Evolutionary conservation across 2,113 vertebrate species (phyloP).

Genomic region (Tachysurus fulvidraco): DNA sequence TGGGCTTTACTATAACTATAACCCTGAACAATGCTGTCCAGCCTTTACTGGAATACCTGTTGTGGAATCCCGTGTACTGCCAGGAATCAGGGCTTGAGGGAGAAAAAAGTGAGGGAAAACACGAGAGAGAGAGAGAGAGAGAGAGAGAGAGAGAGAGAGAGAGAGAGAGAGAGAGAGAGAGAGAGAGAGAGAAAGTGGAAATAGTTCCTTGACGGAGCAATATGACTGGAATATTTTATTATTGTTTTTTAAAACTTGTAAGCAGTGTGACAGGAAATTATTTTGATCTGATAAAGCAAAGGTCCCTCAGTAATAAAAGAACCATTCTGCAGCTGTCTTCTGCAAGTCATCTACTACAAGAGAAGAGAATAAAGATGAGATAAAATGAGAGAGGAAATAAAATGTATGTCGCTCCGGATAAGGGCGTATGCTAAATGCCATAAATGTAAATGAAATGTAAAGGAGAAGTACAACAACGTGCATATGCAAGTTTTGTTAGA

Average conservation of each 20-base stretch:
- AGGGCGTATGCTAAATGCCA: too few species aligned
- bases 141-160: constrained; percentile 13
- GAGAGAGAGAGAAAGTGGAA: constrained; percentile 10
- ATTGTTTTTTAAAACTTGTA: constrained; percentile 13
- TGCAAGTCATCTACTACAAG: background rate
- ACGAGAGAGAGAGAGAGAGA: background rate
- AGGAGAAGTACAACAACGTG: background rate
- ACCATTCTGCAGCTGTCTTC: background rate
- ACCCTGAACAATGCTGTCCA: constrained; percentile 36
- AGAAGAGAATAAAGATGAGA: too few species aligned
- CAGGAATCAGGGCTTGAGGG: constrained; percentile 45
- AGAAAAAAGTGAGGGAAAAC: background rate
- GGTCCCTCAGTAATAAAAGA: background rate
- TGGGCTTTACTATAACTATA: constrained; percentile 35
- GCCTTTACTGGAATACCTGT: constrained; percentile 54
- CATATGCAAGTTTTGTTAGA: background rate
- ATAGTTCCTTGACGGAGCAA: background rate
- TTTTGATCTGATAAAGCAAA: background rate
- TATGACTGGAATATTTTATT: background rate
- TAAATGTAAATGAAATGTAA: too few species aligned
- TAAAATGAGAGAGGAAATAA: too few species aligned
- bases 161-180: background rate
- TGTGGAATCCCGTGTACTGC: constrained; percentile 38
- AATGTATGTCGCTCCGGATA: too few species aligned
- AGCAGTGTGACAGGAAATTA: constrained; percentile 21